Evolutionary conservation across 1,140 invertebrate genomes (phyloP).

Genomic region (Trachelipus rathkii): DNA sequence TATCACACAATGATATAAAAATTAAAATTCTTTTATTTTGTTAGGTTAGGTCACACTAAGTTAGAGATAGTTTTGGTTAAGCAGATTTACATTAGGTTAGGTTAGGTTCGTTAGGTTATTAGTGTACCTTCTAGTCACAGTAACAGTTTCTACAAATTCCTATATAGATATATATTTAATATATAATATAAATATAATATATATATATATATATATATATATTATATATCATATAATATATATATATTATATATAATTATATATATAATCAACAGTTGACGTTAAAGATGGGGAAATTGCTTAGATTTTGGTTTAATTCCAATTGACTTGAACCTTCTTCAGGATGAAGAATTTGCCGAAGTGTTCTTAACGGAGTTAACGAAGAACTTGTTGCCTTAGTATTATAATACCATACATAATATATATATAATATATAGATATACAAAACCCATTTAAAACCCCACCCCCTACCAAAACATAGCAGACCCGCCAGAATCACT

Average conservation of each 20-base stretch:
- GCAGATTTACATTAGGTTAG: too few relatives aligned
- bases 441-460: neutral
- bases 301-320: neutral
- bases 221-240: constrained; percentile 15
- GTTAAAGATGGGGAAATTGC: neutral
- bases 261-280: neutral
- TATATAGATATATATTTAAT: too few relatives aligned
- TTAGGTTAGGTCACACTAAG: too few relatives aligned
- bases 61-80: too few relatives aligned
- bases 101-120: neutral
- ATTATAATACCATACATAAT: neutral
- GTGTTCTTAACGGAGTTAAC: neutral
- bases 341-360: neutral
- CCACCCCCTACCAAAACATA: neutral
- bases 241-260: neutral
- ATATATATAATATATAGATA: neutral
- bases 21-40: too few relatives aligned
- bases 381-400: neutral
- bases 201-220: constrained; percentile 15
- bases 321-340: constrained; percentile 2
- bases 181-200: constrained; percentile 9
- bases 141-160: neutral
- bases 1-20: too few relatives aligned
- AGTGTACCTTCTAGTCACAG: neutral
- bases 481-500: neutral